phyloP scores from a whole-genome alignment of 2,113 vertebrate genomes.

The Alces alces region DNA sequence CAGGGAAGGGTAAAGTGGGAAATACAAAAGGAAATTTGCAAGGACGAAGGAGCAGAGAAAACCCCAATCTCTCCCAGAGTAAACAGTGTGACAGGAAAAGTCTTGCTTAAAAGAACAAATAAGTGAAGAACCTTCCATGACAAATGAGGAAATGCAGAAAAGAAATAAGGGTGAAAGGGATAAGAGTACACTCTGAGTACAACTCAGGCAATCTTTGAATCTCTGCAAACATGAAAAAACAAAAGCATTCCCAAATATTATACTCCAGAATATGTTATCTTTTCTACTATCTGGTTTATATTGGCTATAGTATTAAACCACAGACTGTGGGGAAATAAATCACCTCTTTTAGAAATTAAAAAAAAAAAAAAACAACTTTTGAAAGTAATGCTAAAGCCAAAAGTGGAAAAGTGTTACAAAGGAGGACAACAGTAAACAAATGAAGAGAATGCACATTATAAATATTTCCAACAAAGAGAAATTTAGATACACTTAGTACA shows the following conservation, averaged over 20 bases:
- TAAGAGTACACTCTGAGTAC: background rate
- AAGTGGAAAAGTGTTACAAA: background rate
- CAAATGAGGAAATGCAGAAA: background rate
- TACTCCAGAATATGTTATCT: background rate
- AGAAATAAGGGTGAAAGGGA: background rate
- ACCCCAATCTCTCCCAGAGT: background rate
- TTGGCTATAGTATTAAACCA: background rate
- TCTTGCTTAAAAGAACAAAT: slow-evolving; percentile 42
- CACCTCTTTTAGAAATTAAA: background rate
- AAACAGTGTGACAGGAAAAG: background rate
- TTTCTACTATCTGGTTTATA: background rate
- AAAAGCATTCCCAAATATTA: background rate
- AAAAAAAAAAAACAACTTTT: background rate
- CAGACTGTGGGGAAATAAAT: background rate
- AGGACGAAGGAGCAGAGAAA: slow-evolving; percentile 5
- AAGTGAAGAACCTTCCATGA: background rate
- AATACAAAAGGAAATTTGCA: background rate
- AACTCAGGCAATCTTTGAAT: background rate
- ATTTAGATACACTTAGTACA: background rate
- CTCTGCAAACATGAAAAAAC: background rate
- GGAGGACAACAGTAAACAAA: background rate
- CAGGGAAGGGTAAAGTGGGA: background rate
- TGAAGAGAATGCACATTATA: background rate
- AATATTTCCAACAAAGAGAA: background rate
- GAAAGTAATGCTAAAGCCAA: background rate